Conservation (phyloP, 2,888 invertebrate genomes). For the Acanthoscelides obtectus region DNA sequence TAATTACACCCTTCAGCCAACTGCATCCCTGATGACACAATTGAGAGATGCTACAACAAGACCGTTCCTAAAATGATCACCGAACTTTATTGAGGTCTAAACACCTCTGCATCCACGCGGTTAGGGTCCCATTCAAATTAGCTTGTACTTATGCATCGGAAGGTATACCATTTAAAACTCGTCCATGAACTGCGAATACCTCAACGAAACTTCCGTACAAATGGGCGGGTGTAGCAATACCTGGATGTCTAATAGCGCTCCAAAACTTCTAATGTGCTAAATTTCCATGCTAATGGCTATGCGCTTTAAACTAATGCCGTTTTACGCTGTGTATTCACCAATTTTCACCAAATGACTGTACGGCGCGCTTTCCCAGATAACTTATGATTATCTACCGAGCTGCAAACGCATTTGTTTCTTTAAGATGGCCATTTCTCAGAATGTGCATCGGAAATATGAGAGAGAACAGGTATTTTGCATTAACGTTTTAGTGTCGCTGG, state of each 20-base stretch:
- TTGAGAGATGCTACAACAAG: no score
- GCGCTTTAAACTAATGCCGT: background rate
- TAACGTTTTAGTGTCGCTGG: background rate
- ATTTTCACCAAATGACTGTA: background rate
- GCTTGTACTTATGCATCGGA: background rate
- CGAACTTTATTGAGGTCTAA: no score
- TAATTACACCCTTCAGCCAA: no score
- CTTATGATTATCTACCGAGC: background rate
- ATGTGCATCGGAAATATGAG: background rate
- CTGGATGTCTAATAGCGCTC: conserved; percentile 3
- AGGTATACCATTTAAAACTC: background rate
- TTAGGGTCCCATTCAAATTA: background rate
- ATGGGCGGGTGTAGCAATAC: background rate
- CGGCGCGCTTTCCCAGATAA: background rate
- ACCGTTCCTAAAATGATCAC: no score
- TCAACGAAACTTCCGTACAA: background rate
- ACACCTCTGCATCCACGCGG: background rate
- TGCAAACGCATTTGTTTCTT: background rate
- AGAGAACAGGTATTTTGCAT: background rate
- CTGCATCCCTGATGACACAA: no score
- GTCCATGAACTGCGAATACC: background rate
- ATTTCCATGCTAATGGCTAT: background rate
- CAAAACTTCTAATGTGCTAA: background rate
- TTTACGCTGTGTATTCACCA: background rate
- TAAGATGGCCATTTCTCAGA: background rate